These are phyloP conservation scores for Bubo blakistoni DNA, from an alignment of 2,113 vertebrate species.

Conservation along the genomic window DNA sequence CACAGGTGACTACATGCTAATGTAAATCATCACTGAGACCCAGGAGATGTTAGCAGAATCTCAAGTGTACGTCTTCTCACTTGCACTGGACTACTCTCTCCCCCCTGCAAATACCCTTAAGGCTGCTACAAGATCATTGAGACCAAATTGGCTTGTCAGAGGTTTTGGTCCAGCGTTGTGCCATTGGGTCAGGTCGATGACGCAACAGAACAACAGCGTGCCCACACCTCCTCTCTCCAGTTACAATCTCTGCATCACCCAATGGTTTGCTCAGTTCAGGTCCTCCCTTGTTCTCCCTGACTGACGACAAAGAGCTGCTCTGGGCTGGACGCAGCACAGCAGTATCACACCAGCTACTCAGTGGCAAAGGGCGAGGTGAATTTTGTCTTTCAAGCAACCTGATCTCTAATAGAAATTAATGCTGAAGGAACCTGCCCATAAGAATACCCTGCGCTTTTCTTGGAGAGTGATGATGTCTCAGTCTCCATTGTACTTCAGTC, in stretches of 20 bases:
- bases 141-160: not conserved
- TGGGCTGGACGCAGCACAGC: not conserved
- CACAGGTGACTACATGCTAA: not conserved
- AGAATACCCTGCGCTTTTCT: not conserved
- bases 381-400: not conserved
- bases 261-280: rapidly evolving
- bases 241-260: not conserved
- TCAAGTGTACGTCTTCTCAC: not conserved
- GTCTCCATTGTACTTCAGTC: not conserved
- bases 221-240: rapidly evolving
- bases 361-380: not conserved
- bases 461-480: not conserved
- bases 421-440: not conserved
- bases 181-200: not conserved
- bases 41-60: not conserved
- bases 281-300: not conserved
- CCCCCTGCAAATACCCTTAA: not conserved
- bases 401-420: not conserved
- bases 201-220: not conserved
- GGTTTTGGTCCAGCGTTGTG: not conserved
- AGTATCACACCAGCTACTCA: not conserved
- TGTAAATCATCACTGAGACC: not conserved
- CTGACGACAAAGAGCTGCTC: not conserved
- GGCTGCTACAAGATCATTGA: not conserved
- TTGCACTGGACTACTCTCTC: too few relatives aligned